Evolutionary conservation across 2,888 invertebrate species (phyloP).

Genomic region (Netelia virgata): DNA sequence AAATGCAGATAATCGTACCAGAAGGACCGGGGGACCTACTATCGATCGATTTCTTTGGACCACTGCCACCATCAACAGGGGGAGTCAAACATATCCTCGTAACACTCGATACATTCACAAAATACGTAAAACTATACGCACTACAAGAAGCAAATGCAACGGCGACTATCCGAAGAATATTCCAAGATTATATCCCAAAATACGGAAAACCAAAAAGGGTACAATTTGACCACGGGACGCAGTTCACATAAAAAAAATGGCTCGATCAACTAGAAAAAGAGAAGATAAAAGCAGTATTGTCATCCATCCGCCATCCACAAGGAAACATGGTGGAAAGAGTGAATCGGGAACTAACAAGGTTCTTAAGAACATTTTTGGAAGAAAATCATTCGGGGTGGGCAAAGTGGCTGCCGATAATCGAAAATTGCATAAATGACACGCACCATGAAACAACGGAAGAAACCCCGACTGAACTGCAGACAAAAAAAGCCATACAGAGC

Average conservation of each 20-base stretch:
- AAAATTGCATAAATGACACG: slow-evolving; percentile 8
- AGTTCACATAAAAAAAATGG: slow-evolving; percentile 9
- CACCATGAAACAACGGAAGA: slow-evolving; percentile 23
- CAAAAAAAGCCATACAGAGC: slow-evolving; percentile 7
- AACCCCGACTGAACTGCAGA: not conserved
- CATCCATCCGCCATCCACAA: slow-evolving; percentile 33
- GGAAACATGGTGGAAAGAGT: slow-evolving; percentile 25
- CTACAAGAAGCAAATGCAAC: too few relatives aligned
- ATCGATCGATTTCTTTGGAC: slow-evolving; percentile 14
- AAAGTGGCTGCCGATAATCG: slow-evolving; percentile 5
- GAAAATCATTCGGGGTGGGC: slow-evolving; percentile 13
- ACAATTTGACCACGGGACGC: slow-evolving; percentile 33
- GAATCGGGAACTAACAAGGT: slow-evolving; percentile 26
- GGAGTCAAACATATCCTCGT: slow-evolving; percentile 6
- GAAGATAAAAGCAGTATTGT: not conserved
- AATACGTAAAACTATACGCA: not conserved
- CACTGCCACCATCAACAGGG: not conserved
- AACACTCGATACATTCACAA: not conserved
- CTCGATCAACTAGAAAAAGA: not conserved
- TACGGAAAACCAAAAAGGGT: not conserved
- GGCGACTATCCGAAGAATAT: too few relatives aligned
- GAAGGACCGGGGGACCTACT: slow-evolving; percentile 17
- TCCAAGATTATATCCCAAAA: too few relatives aligned
- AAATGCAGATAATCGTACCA: not conserved
- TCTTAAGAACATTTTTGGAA: slow-evolving; percentile 28